phyloP scores from a whole-genome alignment of 2,888 invertebrate genomes.

The Caenorhabditis doughertyi region DNA sequence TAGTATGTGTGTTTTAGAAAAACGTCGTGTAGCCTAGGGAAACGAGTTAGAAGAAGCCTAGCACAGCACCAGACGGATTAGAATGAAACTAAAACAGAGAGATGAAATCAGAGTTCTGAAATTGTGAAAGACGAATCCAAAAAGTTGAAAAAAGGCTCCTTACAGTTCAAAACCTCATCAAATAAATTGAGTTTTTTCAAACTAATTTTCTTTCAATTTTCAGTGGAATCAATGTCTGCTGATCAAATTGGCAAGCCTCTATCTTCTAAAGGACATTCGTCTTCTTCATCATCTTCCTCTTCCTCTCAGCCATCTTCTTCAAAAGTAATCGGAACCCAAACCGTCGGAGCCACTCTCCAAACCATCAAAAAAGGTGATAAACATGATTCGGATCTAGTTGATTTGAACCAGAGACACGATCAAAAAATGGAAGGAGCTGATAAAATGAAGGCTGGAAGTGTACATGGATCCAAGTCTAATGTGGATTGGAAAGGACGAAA shows the following conservation, averaged over 20 bases:
- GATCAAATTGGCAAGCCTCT: constrained; percentile 49
- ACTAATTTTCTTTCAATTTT: constrained; percentile 8
- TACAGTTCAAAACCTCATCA: too few relatives aligned
- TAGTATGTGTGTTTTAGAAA: too few relatives aligned
- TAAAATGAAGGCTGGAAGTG: constrained; percentile 49
- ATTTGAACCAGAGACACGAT: constrained; percentile 48
- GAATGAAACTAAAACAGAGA: too few relatives aligned
- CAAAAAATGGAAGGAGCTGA: constrained; percentile 41
- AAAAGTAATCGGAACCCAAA: constrained; percentile 52
- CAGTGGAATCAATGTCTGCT: constrained; percentile 37
- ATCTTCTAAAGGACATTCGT: constrained; percentile 20
- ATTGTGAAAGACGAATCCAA: too few relatives aligned
- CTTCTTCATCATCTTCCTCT: neutral
- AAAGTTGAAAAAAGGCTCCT: too few relatives aligned
- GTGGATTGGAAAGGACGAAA: constrained; percentile 68
- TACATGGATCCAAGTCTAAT: constrained; percentile 57
- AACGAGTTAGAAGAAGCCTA: too few relatives aligned
- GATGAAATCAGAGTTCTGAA: too few relatives aligned
- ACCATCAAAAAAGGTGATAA: constrained; percentile 57
- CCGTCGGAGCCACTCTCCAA: constrained; percentile 46
- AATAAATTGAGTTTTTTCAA: too few relatives aligned
- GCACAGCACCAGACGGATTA: too few relatives aligned
- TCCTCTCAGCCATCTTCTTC: neutral
- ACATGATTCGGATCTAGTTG: constrained; percentile 43
- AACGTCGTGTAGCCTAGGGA: too few relatives aligned